Evolutionary conservation across 1,140 invertebrate genomes (phyloP).

Genomic region (Fragariocoptes setiger): DNA sequence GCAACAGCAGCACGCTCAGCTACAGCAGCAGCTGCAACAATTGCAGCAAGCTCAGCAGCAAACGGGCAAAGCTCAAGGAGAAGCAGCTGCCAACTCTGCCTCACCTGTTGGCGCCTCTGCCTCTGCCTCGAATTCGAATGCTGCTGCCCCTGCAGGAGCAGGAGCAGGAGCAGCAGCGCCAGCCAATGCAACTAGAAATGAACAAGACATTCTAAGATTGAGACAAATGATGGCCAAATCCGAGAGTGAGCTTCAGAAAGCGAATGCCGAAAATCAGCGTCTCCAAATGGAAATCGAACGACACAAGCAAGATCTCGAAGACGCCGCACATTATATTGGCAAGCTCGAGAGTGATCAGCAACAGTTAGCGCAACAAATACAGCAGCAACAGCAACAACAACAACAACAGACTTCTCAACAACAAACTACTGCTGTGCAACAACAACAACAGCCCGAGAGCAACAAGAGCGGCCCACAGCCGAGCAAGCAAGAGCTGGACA

Average conservation of each 20-base stretch:
- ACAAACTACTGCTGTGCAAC: constrained; percentile 4
- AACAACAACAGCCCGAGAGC: neutral
- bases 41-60: constrained; percentile 1
- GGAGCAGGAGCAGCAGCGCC: neutral
- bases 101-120: no score
- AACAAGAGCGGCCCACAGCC: neutral
- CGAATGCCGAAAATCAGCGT: constrained; percentile 12
- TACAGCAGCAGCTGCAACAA: constrained; percentile 2
- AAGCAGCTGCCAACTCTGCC: no score
- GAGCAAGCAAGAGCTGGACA: constrained; percentile 22
- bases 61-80: neutral
- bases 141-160: no score
- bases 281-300: constrained; percentile 34
- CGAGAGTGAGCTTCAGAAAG: constrained; percentile 13
- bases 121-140: no score
- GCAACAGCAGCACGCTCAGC: constrained; percentile 12
- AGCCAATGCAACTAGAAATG: neutral
- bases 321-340: constrained; percentile 12
- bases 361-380: constrained; percentile 4
- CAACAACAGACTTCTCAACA: constrained; percentile 1
- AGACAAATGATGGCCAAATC: constrained; percentile 11
- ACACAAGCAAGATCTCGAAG: constrained; percentile 41
- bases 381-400: constrained; percentile 3
- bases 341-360: constrained; percentile 9
- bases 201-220: constrained; percentile 7